phyloP scores from a whole-genome alignment of 2,113 vertebrate species.

The Petrocephalus microphthalmus region DNA sequence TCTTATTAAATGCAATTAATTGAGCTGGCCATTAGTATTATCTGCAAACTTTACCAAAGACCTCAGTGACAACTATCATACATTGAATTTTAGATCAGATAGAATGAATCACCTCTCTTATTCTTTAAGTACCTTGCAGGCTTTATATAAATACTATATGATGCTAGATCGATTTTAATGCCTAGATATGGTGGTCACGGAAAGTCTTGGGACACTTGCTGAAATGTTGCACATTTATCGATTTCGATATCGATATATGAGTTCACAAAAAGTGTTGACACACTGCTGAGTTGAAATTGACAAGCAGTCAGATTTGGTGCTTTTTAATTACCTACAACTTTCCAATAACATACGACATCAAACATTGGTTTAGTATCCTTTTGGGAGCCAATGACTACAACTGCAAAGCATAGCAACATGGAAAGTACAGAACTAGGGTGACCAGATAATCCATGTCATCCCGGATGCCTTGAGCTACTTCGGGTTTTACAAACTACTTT shows the following conservation, averaged over 20 bases:
- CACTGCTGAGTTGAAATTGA: neutral
- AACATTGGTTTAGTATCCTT: neutral
- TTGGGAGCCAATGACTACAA: neutral
- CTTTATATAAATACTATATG: neutral
- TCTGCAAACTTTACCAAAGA: neutral
- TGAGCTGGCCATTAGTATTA: neutral
- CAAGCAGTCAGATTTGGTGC: neutral
- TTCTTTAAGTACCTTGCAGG: neutral
- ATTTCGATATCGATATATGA: neutral
- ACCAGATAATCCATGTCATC: no score
- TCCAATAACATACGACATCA: neutral
- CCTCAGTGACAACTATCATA: neutral
- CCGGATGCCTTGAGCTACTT: no score
- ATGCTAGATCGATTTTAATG: neutral
- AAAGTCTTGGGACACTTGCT: neutral
- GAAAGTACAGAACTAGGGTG: neutral
- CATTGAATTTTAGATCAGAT: neutral
- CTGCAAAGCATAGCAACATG: neutral
- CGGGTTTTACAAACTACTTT: no score
- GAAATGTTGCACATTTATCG: neutral
- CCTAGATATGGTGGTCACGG: neutral
- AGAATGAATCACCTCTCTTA: neutral
- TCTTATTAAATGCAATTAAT: neutral
- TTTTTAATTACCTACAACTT: neutral
- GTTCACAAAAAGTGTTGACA: neutral